Base-by-base conservation (phyloP, 1,140 invertebrate genomes). In the Tetragnatha versicolor region DNA sequence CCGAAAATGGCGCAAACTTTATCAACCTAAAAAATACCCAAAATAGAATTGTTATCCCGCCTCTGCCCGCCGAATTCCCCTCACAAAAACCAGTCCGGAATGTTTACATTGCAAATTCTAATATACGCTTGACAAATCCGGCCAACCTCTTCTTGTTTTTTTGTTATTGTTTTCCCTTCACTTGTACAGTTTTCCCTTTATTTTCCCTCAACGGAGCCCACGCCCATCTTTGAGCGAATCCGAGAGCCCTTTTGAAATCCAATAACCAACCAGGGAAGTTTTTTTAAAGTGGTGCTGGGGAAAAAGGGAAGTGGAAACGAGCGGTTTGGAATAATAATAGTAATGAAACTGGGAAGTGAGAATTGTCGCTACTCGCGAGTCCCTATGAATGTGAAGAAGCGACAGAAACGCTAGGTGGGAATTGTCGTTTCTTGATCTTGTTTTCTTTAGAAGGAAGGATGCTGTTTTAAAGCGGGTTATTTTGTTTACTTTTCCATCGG, bases 21-120 rank as follows among this genome's bases (percentile, higher is more conserved):
- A n/a, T n/a, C n/a, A n/a, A n/a, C n/a, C n/a, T n/a, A n/a, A n/a
- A n/a, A n/a, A n/a, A n/a, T n/a, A n/a, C n/a, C n/a, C n/a, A n/a
- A n/a, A n/a, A n/a, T n/a, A n/a, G 55, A 58, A 58, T 58, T 58
- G 55, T 58, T 58, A 58, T 58, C 35, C 55, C 55, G 14, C 27
- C 20, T 25, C 31, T 31, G 22, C 49, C 6, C 5, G 14, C 29
- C 5, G 31, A 35, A 58, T n/a, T 33, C 55, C 20, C 29, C 29
- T 58, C 35, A 33, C 29, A n/a, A 58, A 58, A 58, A 58, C 55
- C 31, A 22, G 55, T 7, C 31, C 29, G 29, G 55, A 58, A 58
- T 58, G 55, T 58, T 58, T 58, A 58, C 29, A 58, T 31, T 58
- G 55, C 55, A 17, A 58, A 58, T 58, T 58, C 55, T 58, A 58